Percentiles rank a stretch among this genome's conserved stretches.
Conservation (phyloP, 2,797 vertebrate species). For the Heteromormyrus szaboi region DNA sequence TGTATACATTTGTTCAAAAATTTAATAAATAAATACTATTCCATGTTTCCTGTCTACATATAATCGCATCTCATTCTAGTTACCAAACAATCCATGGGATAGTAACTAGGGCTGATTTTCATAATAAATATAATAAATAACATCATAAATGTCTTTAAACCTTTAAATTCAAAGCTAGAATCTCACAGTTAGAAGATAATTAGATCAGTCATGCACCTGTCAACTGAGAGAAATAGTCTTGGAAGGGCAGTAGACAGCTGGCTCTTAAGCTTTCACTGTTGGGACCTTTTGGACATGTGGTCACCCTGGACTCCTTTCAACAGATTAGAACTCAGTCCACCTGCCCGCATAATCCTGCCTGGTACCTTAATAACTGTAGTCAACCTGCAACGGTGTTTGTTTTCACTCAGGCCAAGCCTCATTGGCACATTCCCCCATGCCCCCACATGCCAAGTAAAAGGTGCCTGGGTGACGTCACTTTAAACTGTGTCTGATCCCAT, state of each 20-base stretch:
- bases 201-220: neutral
- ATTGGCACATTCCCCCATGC: conserved; percentile 22
- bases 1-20: too few relatives aligned
- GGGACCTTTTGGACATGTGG: neutral
- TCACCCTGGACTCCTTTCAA: neutral
- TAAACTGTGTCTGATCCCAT: conserved; percentile 34
- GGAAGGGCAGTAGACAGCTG: neutral
- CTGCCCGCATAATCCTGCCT: conserved; percentile 30
- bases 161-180: conserved; percentile 6
- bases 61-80: too few relatives aligned
- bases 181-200: neutral
- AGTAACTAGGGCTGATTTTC: too few relatives aligned
- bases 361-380: conserved; percentile 29
- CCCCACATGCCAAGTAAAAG: conserved; percentile 33
- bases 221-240: neutral
- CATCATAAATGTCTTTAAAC: neutral
- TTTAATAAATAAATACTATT: too few relatives aligned
- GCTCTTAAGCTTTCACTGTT: conserved; percentile 3
- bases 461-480: conserved; percentile 25
- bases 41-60: too few relatives aligned
- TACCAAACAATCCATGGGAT: too few relatives aligned
- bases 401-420: conserved; percentile 24
- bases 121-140: too few relatives aligned
- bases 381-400: conserved; percentile 29
- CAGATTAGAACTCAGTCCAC: conserved; percentile 57